Conservation (phyloP, 2,797 vertebrate genomes). For the Phoebastria nigripes region DNA sequence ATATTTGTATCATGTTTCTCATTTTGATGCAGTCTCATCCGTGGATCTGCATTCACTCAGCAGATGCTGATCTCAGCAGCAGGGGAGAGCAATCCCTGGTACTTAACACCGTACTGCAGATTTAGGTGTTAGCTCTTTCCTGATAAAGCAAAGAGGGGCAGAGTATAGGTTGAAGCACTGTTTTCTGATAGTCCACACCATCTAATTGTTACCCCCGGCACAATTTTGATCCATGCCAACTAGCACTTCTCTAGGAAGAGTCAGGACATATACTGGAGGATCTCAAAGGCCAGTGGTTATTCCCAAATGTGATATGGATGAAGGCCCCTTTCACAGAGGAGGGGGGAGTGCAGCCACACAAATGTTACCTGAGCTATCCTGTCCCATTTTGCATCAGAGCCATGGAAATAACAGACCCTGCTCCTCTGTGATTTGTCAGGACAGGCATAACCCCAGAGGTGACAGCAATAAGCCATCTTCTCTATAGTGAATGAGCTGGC, state of each 20-base stretch:
- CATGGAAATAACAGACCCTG: neutral
- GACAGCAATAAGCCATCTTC: neutral
- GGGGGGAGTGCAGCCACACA: fast-evolving
- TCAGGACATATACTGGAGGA: no score
- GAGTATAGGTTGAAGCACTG: neutral
- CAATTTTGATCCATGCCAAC: neutral
- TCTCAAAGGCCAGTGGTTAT: neutral
- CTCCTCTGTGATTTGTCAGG: neutral
- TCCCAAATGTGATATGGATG: neutral
- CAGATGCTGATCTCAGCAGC: neutral
- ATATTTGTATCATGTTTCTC: neutral
- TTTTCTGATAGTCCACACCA: neutral
- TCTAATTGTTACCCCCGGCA: neutral
- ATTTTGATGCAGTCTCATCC: neutral
- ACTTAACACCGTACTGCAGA: neutral
- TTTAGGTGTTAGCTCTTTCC: neutral
- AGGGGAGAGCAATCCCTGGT: neutral
- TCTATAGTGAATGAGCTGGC: neutral
- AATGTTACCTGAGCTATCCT: neutral
- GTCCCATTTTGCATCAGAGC: neutral
- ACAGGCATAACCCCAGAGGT: no score
- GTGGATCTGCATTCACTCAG: neutral
- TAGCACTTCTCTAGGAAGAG: neutral
- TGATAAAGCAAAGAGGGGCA: neutral
- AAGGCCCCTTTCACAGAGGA: neutral